Evolutionary conservation across 1,140 invertebrate species (phyloP), one percentile per base, ranked within the genome.

Genomic region (Atopsyche davidsoni): DNA sequence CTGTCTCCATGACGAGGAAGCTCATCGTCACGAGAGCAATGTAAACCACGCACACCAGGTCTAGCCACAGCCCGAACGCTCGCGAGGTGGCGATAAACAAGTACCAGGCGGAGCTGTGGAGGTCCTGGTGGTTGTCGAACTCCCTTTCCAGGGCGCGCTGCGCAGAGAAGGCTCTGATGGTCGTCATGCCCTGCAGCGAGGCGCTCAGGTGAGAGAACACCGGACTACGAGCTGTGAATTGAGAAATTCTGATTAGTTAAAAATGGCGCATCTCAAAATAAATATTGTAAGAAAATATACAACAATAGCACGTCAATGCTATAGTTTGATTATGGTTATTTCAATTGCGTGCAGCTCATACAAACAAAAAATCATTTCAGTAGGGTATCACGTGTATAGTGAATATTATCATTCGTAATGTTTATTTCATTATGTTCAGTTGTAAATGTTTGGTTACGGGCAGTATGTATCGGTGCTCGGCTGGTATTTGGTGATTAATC

Each of bases 141-240:
- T 90, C 83, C 24, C 81, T 68, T 55, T 86, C 85, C 7, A 96
- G 77, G 44, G 86, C 82, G 55, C 82, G 73, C 67, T 94, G 79
- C 0, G 85, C 84, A 24, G 78, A 75, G 58, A 88, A 93, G 0
- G 92, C 90, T 48, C 93, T 75, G 43, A 98, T 92, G 0, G 92
- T 96, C 1, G 87, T 79, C 18, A 97, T 71, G 4, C 94, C 94
- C 68, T 90, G 87, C 1, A 96, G 69, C 0, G 92, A 86, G 18
- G 91, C 83, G 64, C 86, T 92, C 40, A 97, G 71, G 64, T 96
- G 91, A 7, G 87, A 84, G 69, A 89, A 91, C 21, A 95, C 81
- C 0, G 90, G 91, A 69, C 83, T 85, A 34, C 83, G 77, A 38
- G 81, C 84, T 87, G 62, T 19, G 47, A 55, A 21, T 32, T n/a